Base-by-base conservation (phyloP, 1,140 invertebrate species). In the Muscidifurax raptorellus region DNA sequence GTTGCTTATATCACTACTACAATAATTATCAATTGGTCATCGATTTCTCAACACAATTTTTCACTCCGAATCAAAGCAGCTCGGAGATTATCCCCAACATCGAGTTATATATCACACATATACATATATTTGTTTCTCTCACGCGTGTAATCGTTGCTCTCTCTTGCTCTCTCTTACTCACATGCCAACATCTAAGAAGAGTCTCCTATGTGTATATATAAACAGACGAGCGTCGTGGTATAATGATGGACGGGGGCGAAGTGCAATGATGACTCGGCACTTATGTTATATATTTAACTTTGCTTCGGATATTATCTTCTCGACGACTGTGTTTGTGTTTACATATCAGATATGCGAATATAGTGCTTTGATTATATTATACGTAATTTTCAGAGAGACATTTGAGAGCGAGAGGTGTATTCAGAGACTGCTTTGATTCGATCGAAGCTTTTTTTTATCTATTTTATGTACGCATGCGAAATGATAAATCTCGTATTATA, bases 71-170 rank as follows among this genome's bases (percentile, higher is more conserved):
- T 52, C 13, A 52, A 52, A 52, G 32, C n/a, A 44, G 40, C 6
- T 75, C n/a, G 22, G 9, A 75, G 28, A 5, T 6, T 5, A 15
- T 71, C 25, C 27, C n/a, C n/a, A n/a, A n/a, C n/a, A n/a, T n/a
- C n/a, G n/a, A n/a, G n/a, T 44, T 75, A 75, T 74, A 74, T 75
- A 40, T 22, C 18, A 25, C n/a, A n/a, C 36, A 75, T 40, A 75
- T n/a, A 7, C 22, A 40, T 44, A 75, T 15, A 36, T 72, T 7
- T 27, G 12, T 22, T 40, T 27, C 25, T 40, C 44, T 1, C 75
- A 25, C 27, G 44, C 9, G 1, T 5, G 1, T 15, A 4, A 74
- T 77, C 36, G 30, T 28, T 7, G 75, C 22, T 30, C 13, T 25
- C n/a, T n/a, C n/a, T n/a, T n/a, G n/a, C n/a, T n/a, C n/a, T 27